Evolutionary conservation across 2,113 vertebrate species (phyloP), one percentile per base, ranked within the genome.

Genomic region (Protobothrops flavoviridis): DNA sequence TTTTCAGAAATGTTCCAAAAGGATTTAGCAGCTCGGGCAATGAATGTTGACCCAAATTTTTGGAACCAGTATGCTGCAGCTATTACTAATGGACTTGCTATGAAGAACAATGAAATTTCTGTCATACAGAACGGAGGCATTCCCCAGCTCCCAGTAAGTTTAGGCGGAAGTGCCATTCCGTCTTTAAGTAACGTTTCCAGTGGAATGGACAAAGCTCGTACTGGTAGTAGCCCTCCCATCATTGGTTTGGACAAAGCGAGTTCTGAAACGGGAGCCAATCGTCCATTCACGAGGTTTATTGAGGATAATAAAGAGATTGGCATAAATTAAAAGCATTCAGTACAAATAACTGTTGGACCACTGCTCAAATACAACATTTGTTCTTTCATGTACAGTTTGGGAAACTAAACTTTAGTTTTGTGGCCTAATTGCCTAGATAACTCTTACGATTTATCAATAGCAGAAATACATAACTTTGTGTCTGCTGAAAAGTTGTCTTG

Each of bases 71-170:
- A 99, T 0, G 99, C 99, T 0, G 99, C 99, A 7, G 99, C 99
- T 95, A 99, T 99, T 98, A 99, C 99, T 93, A 99, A 99, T 0
- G 99, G 99, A 91, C 98, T 99, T 92, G 99, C 99, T 95, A 99
- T 99, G 98, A 99, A 99, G 97, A 99, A 99, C 98, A 99, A 99
- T 91, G 99, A 99, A 97, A 99, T 99, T 95, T 99, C 99, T 23
- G 99, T 99, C 97, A 99, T 99, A 98, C 99, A 99, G 98, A 99
- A 99, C 0, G 99, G 99, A 93, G 99, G 99, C 95, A 98, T 99
- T 96, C 98, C 98, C 95, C 99, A 98, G 96, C 98, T 99, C 94
- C 99, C 99, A 1, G 98, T 99, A 94, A 99, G 99, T 97, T 98
- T 99, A 5, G 98, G 99, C 0, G 98, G 99, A 2, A 96, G 99